phyloP scores from a whole-genome alignment of 2,113 vertebrate genomes.

The Puffinus mauretanicus region DNA sequence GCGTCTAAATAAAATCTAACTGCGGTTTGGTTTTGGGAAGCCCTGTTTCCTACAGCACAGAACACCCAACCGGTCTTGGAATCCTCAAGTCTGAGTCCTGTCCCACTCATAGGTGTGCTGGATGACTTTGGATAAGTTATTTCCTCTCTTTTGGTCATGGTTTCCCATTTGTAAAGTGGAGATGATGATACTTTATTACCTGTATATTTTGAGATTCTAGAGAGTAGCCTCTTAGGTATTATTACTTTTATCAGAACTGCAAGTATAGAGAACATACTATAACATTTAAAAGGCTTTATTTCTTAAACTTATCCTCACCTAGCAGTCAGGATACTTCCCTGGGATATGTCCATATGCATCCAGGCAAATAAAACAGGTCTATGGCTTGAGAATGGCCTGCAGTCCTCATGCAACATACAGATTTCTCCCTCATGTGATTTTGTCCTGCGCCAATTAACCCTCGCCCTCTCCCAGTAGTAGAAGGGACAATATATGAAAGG shows the following conservation, averaged over 20 bases:
- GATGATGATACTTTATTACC: background rate
- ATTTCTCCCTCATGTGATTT: background rate
- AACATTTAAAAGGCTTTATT: background rate
- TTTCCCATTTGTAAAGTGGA: background rate
- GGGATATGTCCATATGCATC: background rate
- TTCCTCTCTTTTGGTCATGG: background rate
- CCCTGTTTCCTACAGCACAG: background rate
- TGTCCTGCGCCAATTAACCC: background rate
- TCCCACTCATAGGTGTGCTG: fast-evolving
- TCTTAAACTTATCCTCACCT: background rate
- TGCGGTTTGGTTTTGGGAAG: background rate
- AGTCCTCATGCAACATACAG: background rate
- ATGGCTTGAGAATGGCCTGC: background rate
- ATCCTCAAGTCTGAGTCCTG: background rate
- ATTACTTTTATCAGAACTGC: background rate
- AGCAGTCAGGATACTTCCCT: background rate
- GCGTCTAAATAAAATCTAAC: background rate
- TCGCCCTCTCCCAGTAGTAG: background rate
- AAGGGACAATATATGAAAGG: background rate
- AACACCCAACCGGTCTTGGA: background rate
- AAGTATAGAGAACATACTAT: background rate
- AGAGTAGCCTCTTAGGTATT: background rate
- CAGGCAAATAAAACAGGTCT: background rate
- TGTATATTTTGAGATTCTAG: background rate
- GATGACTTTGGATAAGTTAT: background rate